phyloP scores from a whole-genome alignment of 2,797 vertebrate species.

The Lacerta viridis region DNA sequence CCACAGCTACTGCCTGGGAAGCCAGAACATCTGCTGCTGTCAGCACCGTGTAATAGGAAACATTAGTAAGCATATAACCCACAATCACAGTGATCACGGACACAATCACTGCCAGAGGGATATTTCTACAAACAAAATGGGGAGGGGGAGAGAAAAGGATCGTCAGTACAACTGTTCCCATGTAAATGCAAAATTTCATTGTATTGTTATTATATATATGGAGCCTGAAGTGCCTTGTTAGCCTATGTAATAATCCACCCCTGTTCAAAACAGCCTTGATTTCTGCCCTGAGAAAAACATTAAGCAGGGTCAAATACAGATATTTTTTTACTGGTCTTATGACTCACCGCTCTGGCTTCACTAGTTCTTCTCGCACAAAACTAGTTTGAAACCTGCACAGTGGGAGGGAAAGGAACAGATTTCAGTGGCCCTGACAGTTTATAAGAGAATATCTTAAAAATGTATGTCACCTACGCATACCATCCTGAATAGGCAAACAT shows the following conservation, averaged over 20 bases:
- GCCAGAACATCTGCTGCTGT: slow-evolving; percentile 75
- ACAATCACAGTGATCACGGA: slow-evolving; percentile 76
- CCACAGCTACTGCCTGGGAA: slow-evolving; percentile 82
- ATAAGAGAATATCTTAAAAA: accelerated
- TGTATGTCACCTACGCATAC: slow-evolving; percentile 71
- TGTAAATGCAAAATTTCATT: not conserved
- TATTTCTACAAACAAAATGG: slow-evolving; percentile 69
- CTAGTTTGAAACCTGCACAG: slow-evolving; percentile 89
- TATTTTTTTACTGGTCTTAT: not conserved
- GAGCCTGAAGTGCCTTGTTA: too few species aligned
- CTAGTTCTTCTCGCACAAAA: slow-evolving; percentile 90
- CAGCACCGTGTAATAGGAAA: slow-evolving; percentile 80
- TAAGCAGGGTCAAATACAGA: too few species aligned
- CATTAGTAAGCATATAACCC: slow-evolving; percentile 79
- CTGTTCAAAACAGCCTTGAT: too few species aligned
- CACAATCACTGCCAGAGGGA: slow-evolving; percentile 79
- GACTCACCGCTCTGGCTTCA: slow-evolving; percentile 90
- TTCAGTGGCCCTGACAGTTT: not conserved
- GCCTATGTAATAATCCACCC: too few species aligned
- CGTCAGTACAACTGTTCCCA: not conserved
- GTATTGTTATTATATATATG: too few species aligned
- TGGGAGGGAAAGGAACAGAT: slow-evolving; percentile 10
- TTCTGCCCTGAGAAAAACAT: too few species aligned
- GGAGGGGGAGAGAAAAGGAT: not conserved
- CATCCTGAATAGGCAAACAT: slow-evolving; percentile 93